A percentile compares a stretch with the other conserved stretches of the same genome.
Conservation (phyloP, 2,888 invertebrate species). For the Cosmopolites sordidus region DNA sequence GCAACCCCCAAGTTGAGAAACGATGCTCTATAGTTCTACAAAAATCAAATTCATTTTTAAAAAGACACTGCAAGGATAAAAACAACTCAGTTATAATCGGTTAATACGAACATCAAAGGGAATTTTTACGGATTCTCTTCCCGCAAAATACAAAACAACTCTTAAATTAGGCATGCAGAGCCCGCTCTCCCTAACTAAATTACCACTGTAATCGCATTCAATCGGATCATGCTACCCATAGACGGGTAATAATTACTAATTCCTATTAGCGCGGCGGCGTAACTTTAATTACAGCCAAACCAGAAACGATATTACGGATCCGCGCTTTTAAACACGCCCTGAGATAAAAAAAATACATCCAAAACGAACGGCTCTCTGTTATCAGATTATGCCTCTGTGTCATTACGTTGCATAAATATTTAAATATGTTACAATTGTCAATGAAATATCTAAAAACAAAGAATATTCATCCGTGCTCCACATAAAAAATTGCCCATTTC, state of each 20-base stretch:
- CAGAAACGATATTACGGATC: constrained; percentile 28
- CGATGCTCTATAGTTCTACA: no score
- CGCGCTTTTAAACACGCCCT: not conserved
- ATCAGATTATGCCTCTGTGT: no score
- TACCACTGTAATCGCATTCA: constrained; percentile 41
- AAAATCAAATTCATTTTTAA: no score
- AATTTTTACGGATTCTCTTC: not conserved
- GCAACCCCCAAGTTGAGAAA: no score
- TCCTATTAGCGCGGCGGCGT: constrained; percentile 35
- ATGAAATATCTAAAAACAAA: no score
- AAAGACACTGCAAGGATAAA: no score
- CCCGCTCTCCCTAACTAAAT: constrained; percentile 40
- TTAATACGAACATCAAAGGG: not conserved
- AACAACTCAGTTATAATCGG: no score
- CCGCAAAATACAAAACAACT: constrained; percentile 28
- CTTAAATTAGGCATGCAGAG: constrained; percentile 39
- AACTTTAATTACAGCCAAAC: constrained; percentile 31
- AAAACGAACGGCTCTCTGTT: no score
- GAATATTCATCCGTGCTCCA: no score
- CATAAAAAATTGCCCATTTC: no score
- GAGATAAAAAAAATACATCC: not conserved
- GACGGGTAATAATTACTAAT: constrained; percentile 40
- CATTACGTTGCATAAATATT: no score
- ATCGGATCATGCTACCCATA: constrained; percentile 41
- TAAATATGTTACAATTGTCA: no score